phyloP scores from a whole-genome alignment of 2,888 invertebrate genomes.

The Caradrina clavipalpis region DNA sequence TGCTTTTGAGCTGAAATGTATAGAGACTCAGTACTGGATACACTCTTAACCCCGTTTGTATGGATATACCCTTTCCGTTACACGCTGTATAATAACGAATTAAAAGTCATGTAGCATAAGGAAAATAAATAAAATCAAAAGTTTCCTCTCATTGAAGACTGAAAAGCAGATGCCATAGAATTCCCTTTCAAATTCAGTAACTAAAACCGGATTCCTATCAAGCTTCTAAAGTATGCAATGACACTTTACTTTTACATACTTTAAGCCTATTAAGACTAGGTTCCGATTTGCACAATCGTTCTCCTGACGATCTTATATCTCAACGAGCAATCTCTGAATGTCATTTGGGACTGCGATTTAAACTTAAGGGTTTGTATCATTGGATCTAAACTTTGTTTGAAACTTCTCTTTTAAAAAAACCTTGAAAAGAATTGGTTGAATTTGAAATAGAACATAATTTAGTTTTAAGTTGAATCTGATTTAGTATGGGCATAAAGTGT shows the following conservation, averaged over 20 bases:
- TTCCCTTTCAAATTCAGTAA: slow-evolving; percentile 16
- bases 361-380: slow-evolving; percentile 39
- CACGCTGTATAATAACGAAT: too few species aligned
- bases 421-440: slow-evolving; percentile 3
- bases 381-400: slow-evolving; percentile 34
- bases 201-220: slow-evolving; percentile 19
- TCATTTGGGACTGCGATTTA: slow-evolving; percentile 50
- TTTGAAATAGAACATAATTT: not conserved
- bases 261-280: slow-evolving; percentile 44
- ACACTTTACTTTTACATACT: slow-evolving; percentile 47
- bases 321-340: slow-evolving; percentile 42
- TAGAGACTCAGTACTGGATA: too few species aligned
- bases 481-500: too few species aligned
- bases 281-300: slow-evolving; percentile 52
- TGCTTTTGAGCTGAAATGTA: too few species aligned
- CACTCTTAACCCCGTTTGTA: too few species aligned
- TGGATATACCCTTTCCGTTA: too few species aligned
- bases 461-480: not conserved
- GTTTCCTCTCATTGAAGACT: slow-evolving; percentile 11
- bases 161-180: slow-evolving; percentile 12
- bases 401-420: slow-evolving; percentile 29
- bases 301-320: slow-evolving; percentile 55
- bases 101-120: not conserved
- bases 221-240: slow-evolving; percentile 16
- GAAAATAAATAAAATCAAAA: not conserved